phyloP scores from a whole-genome alignment of 2,113 vertebrate species.

The Cygnus atratus region DNA sequence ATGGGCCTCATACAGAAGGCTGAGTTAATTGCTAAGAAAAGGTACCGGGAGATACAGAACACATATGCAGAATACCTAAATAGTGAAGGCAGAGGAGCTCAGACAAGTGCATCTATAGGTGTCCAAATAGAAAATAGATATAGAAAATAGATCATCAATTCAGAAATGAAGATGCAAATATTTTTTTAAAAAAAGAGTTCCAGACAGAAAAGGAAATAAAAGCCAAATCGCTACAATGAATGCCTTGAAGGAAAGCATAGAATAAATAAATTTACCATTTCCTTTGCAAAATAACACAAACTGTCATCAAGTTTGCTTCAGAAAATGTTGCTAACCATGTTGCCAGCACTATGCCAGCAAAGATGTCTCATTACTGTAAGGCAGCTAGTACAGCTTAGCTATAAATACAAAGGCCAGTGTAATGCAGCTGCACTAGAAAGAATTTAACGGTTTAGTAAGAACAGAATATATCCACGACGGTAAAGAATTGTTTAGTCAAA shows the following conservation, averaged over 20 bases:
- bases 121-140: not conserved
- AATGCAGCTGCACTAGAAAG: not conserved
- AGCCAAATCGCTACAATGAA: not conserved
- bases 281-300: not conserved
- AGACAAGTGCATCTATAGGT: not conserved
- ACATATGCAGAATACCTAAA: not conserved
- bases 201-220: not conserved
- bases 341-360: not conserved
- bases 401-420: not conserved
- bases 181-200: not conserved
- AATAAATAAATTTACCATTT: not conserved
- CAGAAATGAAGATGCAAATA: not conserved
- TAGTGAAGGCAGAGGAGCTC: not conserved
- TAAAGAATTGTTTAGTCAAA: not conserved
- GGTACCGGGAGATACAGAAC: not conserved
- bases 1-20: not conserved
- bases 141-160: not conserved
- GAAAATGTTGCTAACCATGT: not conserved
- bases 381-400: not conserved
- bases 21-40: not conserved
- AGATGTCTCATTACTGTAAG: not conserved
- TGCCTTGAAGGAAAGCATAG: not conserved
- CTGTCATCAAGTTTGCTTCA: not conserved
- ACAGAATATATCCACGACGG: not conserved
- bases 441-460: not conserved